Base-by-base conservation (phyloP, 2,113 vertebrate genomes). In the Archilochus colubris region DNA sequence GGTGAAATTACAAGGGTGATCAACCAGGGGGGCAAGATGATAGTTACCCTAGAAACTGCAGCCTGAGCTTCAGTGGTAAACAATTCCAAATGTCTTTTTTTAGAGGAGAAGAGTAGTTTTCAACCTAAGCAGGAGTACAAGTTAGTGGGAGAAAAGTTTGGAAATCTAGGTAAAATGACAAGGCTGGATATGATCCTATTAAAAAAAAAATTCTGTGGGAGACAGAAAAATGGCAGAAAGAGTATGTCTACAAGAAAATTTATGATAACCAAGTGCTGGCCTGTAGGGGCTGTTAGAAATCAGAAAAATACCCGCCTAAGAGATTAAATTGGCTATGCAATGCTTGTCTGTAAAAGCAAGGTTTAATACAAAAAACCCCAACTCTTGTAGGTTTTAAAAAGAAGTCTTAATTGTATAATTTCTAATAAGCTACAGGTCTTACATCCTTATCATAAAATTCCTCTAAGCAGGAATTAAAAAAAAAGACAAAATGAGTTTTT, bases 401-500 rank as follows among this genome's bases (percentile, higher is more conserved):
- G 69, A 91, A 80, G 78, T 86, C 64, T 48, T 91, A 94, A 89
- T 86, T 91, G 58, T 92, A 59, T 94, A 81, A 89, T 90, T 96
- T 87, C 62, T 87, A 87, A 84, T 87, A 91, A 93, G 70, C 57
- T 76, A 77, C 74, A 94, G 88, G 74, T n/a, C 86, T 87, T 93
- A 69, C 82, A 67, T 79, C 61, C 64, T 97, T 94, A 92, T 95
- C 68, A 88, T 57, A 78, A 73, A 96, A 93, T 78, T 91, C 82
- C 86, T 94, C 74, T 87, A 82, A 91, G 82, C 63, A 80, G 68
- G 53, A 91, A 86, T 94, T 24, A 40, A 12, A 69, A 94, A 93
- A 94, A 94, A 85, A 69, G 31, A 30, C 43, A 94, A 75, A 94
- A 92, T 54, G 69, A 92, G 66, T 91, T 96, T 94, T 96, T 96